phyloP scores from a whole-genome alignment of 2,113 vertebrate genomes.

The Syngnathus floridae region DNA sequence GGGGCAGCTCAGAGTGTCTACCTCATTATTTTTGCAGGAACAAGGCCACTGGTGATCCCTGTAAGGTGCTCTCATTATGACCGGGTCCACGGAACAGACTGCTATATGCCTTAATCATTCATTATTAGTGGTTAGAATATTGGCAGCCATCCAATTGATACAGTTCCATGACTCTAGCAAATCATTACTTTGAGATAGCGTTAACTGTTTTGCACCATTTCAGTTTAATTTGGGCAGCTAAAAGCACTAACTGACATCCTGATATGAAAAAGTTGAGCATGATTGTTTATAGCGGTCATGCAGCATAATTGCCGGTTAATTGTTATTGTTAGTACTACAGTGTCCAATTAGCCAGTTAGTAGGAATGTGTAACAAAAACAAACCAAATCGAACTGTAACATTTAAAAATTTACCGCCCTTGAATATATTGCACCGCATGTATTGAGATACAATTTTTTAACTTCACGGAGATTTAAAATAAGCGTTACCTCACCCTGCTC shows the following conservation, averaged over 20 bases:
- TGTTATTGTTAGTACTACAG: no score
- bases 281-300: no score
- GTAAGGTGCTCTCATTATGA: conserved; percentile 57
- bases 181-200: background rate
- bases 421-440: no score
- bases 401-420: no score
- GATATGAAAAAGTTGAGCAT: no score
- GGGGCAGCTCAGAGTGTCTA: conserved; percentile 55
- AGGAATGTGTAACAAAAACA: no score
- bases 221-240: no score
- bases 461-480: background rate
- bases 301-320: no score
- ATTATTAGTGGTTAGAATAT: background rate
- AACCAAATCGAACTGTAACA: no score
- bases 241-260: no score
- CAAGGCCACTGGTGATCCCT: conserved; percentile 62
- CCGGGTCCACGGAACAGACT: conserved; percentile 25
- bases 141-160: background rate
- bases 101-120: conserved; percentile 30
- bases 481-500: background rate
- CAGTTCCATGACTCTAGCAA: background rate
- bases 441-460: background rate
- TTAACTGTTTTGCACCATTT: background rate
- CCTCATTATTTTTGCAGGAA: conserved; percentile 67
- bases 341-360: no score